Evolutionary conservation across 2,797 vertebrate genomes (phyloP).

Genomic region (Chaunax sp.): DNA sequence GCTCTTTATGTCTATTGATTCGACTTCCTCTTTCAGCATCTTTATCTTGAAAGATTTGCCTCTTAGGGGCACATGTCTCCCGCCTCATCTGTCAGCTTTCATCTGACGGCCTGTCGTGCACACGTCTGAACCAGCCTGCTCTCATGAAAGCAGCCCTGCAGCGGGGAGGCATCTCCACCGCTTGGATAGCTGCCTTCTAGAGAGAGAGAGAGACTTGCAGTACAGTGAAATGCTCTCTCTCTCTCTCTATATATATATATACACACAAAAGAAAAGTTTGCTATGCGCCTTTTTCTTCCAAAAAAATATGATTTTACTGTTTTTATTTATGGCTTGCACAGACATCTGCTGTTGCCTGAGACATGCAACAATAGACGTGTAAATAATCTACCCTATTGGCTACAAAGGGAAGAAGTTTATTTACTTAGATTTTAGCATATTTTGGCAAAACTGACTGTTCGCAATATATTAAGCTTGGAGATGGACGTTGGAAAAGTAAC

Average conservation of each 20-base stretch:
- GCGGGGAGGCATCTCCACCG: constrained; percentile 3
- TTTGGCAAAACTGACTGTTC: not conserved
- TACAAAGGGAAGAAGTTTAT: not conserved
- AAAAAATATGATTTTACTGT: too few relatives aligned
- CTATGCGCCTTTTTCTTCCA: too few relatives aligned
- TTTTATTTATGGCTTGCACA: not conserved
- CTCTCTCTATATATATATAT: too few relatives aligned
- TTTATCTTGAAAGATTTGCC: constrained; percentile 44
- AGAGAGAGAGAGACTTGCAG: too few relatives aligned
- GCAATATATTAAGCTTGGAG: too few relatives aligned
- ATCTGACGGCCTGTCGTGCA: constrained; percentile 60
- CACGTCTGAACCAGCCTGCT: constrained; percentile 13
- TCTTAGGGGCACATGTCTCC: constrained; percentile 46
- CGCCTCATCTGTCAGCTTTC: constrained; percentile 57
- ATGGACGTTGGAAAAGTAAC: not conserved
- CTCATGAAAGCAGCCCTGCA: constrained; percentile 31
- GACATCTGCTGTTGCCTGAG: not conserved
- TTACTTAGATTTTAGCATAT: not conserved
- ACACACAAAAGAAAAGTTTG: not conserved
- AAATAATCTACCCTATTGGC: not conserved
- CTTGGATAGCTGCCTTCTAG: not conserved
- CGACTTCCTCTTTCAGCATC: constrained; percentile 24
- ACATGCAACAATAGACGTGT: not conserved
- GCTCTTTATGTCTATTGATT: constrained; percentile 52
- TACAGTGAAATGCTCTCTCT: constrained; percentile 1